These are phyloP conservation scores for Volucella bombylans DNA, from an alignment of 2,888 invertebrate genomes.

Conservation along the genomic window DNA sequence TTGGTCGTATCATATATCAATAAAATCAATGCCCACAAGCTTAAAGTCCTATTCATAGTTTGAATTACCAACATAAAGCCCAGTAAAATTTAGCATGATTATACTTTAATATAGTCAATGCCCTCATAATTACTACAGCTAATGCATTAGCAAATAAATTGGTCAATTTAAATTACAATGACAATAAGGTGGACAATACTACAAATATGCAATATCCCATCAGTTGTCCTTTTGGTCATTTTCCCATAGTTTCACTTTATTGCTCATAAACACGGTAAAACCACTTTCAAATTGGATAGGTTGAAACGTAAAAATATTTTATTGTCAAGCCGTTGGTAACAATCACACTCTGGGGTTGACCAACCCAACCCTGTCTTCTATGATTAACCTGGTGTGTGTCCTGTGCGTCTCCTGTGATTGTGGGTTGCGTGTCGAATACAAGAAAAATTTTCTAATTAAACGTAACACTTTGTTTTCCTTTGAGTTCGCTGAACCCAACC, in stretches of 20 bases:
- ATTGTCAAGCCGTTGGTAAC: slow-evolving; percentile 13
- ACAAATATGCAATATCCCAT: not conserved
- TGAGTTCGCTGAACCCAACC: slow-evolving; percentile 44
- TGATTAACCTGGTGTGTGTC: not conserved
- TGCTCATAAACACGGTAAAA: not conserved
- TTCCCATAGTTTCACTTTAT: not conserved
- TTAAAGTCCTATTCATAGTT: too few species aligned
- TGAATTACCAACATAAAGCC: too few species aligned
- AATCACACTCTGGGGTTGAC: not conserved
- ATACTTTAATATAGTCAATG: too few species aligned
- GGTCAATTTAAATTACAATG: too few species aligned
- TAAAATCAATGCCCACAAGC: too few species aligned
- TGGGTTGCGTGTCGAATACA: slow-evolving; percentile 23
- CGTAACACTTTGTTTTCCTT: not conserved
- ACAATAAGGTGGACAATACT: too few species aligned
- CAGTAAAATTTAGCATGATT: too few species aligned
- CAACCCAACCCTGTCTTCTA: not conserved
- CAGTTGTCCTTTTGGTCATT: not conserved
- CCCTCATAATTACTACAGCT: too few species aligned
- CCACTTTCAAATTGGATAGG: not conserved
- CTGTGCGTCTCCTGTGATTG: not conserved
- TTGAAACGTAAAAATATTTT: slow-evolving; percentile 7
- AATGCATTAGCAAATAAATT: too few species aligned
- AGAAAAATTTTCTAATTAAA: slow-evolving; percentile 37
- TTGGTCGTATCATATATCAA: too few species aligned